Evolutionary conservation across 2,113 vertebrate genomes (phyloP), one percentile per base, ranked within the genome.

Genomic region (Microtus oregoni): DNA sequence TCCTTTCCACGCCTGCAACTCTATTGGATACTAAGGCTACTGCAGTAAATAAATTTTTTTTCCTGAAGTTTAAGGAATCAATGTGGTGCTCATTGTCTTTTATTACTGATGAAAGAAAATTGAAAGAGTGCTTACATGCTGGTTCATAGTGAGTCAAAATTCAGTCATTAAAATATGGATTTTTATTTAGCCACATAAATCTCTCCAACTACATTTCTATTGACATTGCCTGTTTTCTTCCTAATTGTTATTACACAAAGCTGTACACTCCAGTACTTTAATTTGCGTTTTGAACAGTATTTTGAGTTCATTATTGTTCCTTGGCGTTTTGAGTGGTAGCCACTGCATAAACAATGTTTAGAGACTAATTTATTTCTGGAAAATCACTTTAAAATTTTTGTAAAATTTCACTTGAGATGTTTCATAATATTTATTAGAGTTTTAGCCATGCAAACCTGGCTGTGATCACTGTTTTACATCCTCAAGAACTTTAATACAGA

Each of bases 1-100:
- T 30, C 13, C 30, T 24, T 22, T 38, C 7, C 4, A 14, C 87
- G 38, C 30, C 63, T 87, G 0, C 1, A 94, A 24, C 20, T 75
- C 35, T 96, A 41, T 47, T 79, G 44, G 52, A n/a, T 44, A 4
- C 14, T 94, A 73, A 61, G 1, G 20, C 32, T 91, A 41, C 19
- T 88, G 4, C 6, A 89, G n/a, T 76, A 32, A 97, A 83, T 6
- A 93, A 77, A 35, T n/a, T n/a, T n/a, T 44, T 26, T 89, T 1
- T 65, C 32, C 55, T 44, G 19, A 96, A 76, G 15, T 89, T 89
- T 50, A 95, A 86, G 22, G 61, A 95, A 65, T 67, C 30, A 52
- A 30, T 22, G 28, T 95, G 58, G 7, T 26, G 28, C 10, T 88
- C 73, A 77, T 52, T 90, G 28, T 76, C 65, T 91, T 94, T 90